Conservation (phyloP, 2,888 invertebrate species). For the Andricus curvator region DNA sequence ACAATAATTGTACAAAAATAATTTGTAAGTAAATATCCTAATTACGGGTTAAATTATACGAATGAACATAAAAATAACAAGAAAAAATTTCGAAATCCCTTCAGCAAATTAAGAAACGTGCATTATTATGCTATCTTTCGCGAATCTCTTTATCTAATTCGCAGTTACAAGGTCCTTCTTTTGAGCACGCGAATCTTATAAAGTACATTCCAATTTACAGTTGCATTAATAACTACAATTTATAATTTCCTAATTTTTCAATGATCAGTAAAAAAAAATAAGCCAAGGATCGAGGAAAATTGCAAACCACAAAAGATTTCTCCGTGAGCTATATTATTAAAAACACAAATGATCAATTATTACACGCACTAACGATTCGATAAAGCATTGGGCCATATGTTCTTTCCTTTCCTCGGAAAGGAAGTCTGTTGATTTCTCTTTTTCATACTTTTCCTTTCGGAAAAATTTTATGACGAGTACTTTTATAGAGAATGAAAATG, state of each 20-base stretch:
- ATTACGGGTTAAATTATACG: not conserved
- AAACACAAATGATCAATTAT: conserved; percentile 29
- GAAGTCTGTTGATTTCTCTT: conserved; percentile 25
- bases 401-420: not conserved
- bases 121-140: not conserved
- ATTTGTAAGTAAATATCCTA: not conserved
- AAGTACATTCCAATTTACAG: not conserved
- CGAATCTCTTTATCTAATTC: conserved; percentile 22
- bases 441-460: conserved; percentile 28
- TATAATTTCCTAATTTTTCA: conserved; percentile 14
- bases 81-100: not conserved
- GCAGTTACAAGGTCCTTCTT: conserved; percentile 18
- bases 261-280: not conserved
- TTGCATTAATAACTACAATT: conserved; percentile 13
- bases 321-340: conserved; percentile 14
- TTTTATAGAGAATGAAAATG: not conserved
- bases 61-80: not conserved
- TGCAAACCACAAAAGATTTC: conserved; percentile 31
- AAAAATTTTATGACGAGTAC: not conserved
- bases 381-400: conserved; percentile 13
- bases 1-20: too few species aligned
- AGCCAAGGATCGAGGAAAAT: conserved; percentile 11
- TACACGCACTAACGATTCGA: conserved; percentile 25
- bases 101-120: not conserved
- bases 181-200: conserved; percentile 13